Conservation (phyloP, 2,797 vertebrate species). For the Cirrhinus mrigala region DNA sequence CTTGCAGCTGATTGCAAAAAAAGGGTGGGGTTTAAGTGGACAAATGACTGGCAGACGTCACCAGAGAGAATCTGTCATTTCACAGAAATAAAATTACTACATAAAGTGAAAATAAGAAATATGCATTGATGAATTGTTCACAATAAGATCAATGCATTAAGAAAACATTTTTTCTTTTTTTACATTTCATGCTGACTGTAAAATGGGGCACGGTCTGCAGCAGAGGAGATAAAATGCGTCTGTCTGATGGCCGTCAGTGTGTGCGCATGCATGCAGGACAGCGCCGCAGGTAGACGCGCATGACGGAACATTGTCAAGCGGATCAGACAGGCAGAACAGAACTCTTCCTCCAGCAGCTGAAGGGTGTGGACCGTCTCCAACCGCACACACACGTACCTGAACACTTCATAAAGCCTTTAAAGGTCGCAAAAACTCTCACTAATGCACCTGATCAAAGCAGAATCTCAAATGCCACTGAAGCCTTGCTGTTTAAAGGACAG, state of each 20-base stretch:
- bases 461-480: neutral
- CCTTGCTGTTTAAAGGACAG: slow-evolving; percentile 6
- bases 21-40: neutral
- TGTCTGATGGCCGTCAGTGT: neutral
- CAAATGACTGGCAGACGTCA: neutral
- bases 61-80: neutral
- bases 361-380: neutral
- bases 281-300: neutral
- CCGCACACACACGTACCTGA: neutral
- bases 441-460: slow-evolving; percentile 15
- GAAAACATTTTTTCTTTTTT: too few relatives aligned
- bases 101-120: neutral
- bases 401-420: neutral
- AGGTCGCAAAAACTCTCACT: slow-evolving; percentile 9
- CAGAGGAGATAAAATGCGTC: neutral
- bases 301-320: neutral
- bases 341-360: neutral
- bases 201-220: neutral
- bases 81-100: neutral
- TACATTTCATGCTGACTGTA: neutral
- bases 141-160: neutral
- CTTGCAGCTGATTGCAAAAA: neutral
- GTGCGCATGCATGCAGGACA: neutral
- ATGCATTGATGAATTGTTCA: neutral
- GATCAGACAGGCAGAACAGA: slow-evolving; percentile 11